Evolutionary conservation across 1,140 invertebrate genomes (phyloP).

Genomic region (Leptinotarsa lineolata): DNA sequence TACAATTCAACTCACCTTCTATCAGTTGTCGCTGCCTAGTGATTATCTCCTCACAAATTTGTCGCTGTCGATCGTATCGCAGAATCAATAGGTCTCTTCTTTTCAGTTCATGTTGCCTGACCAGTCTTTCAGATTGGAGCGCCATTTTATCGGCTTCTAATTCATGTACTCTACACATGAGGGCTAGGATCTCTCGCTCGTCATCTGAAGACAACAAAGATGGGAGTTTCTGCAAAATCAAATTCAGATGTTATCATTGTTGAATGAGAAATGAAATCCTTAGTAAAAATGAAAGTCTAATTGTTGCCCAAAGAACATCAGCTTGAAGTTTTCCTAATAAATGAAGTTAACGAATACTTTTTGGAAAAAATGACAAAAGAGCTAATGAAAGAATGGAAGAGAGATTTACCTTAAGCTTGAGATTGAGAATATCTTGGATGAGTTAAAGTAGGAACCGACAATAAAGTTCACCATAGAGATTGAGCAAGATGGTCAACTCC

Average conservation of each 20-base stretch:
- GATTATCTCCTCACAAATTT: conserved; percentile 90
- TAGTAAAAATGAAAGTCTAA: too few relatives aligned
- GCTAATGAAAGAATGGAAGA: too few relatives aligned
- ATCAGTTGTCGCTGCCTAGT: conserved; percentile 83
- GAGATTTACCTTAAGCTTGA: too few relatives aligned
- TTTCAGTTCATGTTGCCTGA: conserved; percentile 82
- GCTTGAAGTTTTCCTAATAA: too few relatives aligned
- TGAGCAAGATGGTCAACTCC: too few relatives aligned
- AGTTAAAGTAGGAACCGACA: too few relatives aligned
- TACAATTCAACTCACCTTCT: conserved; percentile 65
- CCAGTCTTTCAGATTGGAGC: conserved; percentile 81
- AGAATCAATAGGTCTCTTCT: conserved; percentile 81
- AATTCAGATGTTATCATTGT: neutral
- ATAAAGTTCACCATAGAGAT: too few relatives aligned
- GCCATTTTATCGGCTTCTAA: conserved; percentile 91
- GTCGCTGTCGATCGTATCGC: conserved; percentile 80
- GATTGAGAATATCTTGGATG: too few relatives aligned
- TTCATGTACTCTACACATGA: conserved; percentile 87
- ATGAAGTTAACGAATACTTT: too few relatives aligned
- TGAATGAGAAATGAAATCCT: too few relatives aligned
- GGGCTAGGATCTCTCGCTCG: conserved; percentile 80
- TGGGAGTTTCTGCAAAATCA: conserved; percentile 72
- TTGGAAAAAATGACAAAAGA: too few relatives aligned
- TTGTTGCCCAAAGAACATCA: too few relatives aligned
- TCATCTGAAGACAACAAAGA: conserved; percentile 81